Conservation (phyloP, 2,113 vertebrate species). For the Cyanocitta stelleri region DNA sequence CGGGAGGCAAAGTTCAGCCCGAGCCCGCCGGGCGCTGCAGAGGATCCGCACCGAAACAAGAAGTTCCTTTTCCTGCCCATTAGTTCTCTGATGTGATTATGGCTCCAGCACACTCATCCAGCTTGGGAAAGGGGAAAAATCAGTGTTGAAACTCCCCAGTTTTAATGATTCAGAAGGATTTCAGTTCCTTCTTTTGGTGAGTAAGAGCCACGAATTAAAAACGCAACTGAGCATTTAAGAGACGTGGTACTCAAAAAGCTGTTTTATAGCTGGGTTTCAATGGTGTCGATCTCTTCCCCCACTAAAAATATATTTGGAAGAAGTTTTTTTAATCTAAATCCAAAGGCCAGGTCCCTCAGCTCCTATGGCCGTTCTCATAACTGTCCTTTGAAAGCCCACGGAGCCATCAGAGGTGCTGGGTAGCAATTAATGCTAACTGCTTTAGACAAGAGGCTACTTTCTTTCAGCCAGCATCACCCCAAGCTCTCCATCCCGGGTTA, state of each 20-base stretch:
- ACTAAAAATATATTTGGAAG: neutral
- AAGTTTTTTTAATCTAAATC: neutral
- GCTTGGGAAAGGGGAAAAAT: neutral
- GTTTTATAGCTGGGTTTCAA: neutral
- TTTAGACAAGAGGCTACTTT: slow-evolving; percentile 7
- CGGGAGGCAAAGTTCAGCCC: neutral
- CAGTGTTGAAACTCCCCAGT: neutral
- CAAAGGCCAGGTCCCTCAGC: neutral
- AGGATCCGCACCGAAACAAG: neutral
- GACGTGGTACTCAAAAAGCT: accelerated
- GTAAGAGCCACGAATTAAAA: neutral
- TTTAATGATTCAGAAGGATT: neutral
- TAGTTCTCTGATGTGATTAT: neutral
- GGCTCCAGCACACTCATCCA: neutral
- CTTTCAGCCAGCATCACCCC: neutral
- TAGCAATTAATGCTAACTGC: slow-evolving; percentile 48
- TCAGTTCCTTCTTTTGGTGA: neutral
- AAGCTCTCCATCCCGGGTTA: accelerated
- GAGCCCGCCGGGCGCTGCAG: accelerated
- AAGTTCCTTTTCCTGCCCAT: neutral
- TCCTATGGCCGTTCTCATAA: neutral
- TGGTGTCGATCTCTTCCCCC: accelerated
- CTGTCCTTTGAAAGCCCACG: neutral
- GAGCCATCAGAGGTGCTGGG: neutral
- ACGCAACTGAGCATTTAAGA: accelerated